Evolutionary conservation across 2,797 vertebrate genomes (phyloP).

Genomic region (Pseudochirops cupreus): DNA sequence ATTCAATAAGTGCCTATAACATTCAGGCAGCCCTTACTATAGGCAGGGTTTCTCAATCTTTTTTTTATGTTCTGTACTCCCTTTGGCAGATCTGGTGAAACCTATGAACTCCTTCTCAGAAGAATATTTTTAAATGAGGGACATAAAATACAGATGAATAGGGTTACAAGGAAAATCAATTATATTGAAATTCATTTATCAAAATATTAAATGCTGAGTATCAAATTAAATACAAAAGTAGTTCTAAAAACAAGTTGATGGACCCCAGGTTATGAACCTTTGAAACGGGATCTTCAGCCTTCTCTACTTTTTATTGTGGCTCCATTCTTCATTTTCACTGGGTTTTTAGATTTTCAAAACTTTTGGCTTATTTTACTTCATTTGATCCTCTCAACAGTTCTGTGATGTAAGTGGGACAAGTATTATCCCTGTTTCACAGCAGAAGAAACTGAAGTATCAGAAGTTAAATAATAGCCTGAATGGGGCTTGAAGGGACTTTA

Average conservation of each 20-base stretch:
- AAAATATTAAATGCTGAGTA: neutral
- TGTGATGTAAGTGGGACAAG: neutral
- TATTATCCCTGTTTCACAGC: neutral
- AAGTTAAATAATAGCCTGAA: neutral
- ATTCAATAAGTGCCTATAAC: neutral
- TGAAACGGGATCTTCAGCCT: neutral
- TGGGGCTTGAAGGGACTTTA: neutral
- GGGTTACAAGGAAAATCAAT: neutral
- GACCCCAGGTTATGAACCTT: neutral
- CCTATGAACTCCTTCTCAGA: neutral
- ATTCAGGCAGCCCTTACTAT: neutral
- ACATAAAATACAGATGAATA: neutral
- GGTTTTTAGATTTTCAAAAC: neutral
- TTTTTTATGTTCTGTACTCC: neutral
- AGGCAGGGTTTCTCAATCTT: neutral
- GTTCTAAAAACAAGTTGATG: neutral
- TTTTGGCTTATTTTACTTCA: neutral
- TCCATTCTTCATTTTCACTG: neutral
- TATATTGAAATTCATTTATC: neutral
- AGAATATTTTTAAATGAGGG: neutral
- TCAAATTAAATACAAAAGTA: neutral
- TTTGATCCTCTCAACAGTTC: neutral
- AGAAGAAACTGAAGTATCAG: neutral
- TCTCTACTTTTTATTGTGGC: neutral
- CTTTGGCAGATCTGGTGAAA: neutral